These are phyloP conservation scores for Plecotus auritus DNA, from an alignment of 2,113 vertebrate species.

Conservation along the genomic window DNA sequence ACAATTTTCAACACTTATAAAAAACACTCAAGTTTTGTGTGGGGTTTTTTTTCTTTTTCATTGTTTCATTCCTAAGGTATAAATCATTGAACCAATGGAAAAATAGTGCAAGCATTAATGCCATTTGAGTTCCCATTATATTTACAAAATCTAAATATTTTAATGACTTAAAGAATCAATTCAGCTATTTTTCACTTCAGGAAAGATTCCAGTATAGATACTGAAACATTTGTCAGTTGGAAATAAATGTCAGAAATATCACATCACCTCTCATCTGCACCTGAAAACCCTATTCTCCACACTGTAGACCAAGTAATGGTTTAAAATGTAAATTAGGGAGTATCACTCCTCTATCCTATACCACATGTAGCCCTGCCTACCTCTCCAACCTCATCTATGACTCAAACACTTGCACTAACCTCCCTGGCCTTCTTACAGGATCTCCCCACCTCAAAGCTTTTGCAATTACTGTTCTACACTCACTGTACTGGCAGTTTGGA, in stretches of 20 bases:
- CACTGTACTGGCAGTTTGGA: neutral
- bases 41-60: neutral
- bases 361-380: neutral
- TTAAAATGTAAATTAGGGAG: neutral
- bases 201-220: neutral
- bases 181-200: slow-evolving; percentile 2
- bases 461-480: neutral
- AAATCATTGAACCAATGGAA: neutral
- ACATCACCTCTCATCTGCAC: neutral
- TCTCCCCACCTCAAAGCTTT: neutral
- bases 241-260: neutral
- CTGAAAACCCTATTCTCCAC: neutral
- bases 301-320: neutral
- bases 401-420: neutral
- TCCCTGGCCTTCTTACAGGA: neutral
- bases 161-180: neutral
- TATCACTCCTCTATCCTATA: neutral
- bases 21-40: neutral
- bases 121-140: neutral
- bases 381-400: neutral
- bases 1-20: neutral
- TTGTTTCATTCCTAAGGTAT: neutral
- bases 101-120: neutral
- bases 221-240: neutral
- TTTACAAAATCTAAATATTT: neutral